Conservation (phyloP, 2,113 vertebrate species). For the Nesogale talazaci region DNA sequence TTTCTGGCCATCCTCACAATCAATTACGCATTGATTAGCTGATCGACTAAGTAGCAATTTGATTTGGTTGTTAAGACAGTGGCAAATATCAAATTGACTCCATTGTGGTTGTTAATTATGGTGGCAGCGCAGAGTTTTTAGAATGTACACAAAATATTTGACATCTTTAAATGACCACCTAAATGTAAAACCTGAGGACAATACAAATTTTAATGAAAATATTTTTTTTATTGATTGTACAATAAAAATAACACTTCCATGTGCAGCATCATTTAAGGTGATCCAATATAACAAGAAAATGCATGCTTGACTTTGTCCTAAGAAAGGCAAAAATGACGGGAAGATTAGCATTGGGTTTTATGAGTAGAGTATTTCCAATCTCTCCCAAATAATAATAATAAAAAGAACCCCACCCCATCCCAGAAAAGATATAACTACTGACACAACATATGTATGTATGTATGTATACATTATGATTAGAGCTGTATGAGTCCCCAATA, state of each 20-base stretch:
- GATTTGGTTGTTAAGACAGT: constrained; percentile 18
- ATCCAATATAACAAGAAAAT: not conserved
- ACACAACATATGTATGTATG: no score
- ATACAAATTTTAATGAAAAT: constrained; percentile 29
- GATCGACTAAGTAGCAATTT: constrained; percentile 56
- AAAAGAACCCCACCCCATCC: no score
- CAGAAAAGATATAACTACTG: no score
- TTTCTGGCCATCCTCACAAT: constrained; percentile 66
- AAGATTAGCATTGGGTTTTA: not conserved
- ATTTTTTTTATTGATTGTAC: not conserved
- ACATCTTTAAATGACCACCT: not conserved
- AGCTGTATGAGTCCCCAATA: no score
- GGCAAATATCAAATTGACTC: not conserved
- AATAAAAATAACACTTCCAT: constrained; percentile 3
- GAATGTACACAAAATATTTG: not conserved
- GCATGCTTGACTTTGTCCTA: not conserved
- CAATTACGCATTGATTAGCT: constrained; percentile 65
- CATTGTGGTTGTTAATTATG: not conserved
- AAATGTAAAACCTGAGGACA: not conserved
- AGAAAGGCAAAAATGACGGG: not conserved
- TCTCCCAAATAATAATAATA: no score
- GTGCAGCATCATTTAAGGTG: not conserved
- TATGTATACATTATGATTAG: no score
- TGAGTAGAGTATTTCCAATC: not conserved
- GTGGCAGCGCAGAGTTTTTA: not conserved